A percentile compares a stretch with the other conserved stretches of the same genome.
Evolutionary conservation across 2,888 invertebrate species (phyloP).

Genomic region (Caenorhabditis japonica): DNA sequence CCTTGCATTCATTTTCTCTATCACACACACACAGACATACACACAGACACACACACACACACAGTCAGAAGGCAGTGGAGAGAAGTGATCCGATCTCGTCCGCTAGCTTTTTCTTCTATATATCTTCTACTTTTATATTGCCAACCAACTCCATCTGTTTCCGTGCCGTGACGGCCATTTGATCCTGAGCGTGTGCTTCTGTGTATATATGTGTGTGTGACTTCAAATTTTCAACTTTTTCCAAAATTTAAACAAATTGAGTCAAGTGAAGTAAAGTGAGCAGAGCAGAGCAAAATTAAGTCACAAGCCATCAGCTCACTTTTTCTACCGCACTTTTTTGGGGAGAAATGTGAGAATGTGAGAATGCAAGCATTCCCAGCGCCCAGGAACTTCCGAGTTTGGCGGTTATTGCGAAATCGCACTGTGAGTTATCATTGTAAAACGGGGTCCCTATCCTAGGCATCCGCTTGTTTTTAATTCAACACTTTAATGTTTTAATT

Average conservation of each 20-base stretch:
- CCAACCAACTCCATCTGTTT: constrained; percentile 40
- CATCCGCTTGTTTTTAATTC: background rate
- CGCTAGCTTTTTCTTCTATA: constrained; percentile 35
- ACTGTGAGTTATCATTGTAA: constrained; percentile 35
- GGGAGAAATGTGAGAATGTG: constrained; percentile 49
- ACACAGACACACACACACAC: too few relatives aligned
- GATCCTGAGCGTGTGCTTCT: too few relatives aligned
- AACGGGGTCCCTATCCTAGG: background rate
- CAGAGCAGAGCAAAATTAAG: constrained; percentile 45
- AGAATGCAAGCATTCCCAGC: constrained; percentile 47
- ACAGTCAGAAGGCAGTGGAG: too few relatives aligned
- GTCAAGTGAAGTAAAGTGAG: too few relatives aligned
- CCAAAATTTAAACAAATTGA: constrained; percentile 1
- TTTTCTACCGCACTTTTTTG: constrained; percentile 28
- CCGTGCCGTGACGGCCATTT: too few relatives aligned
- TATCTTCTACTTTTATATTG: constrained; percentile 49
- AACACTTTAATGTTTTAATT: constrained; percentile 7
- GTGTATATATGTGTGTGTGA: too few relatives aligned
- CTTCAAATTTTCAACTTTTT: background rate
- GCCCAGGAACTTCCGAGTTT: constrained; percentile 56
- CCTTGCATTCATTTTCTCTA: constrained; percentile 11
- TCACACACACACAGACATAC: too few relatives aligned
- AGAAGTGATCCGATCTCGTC: constrained; percentile 34
- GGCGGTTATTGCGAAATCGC: constrained; percentile 54
- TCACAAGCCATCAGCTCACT: constrained; percentile 30